Evolutionary conservation across 2,797 vertebrate genomes (phyloP), one percentile per base, ranked within the genome.

Genomic region (Decapterus maruadsi): DNA sequence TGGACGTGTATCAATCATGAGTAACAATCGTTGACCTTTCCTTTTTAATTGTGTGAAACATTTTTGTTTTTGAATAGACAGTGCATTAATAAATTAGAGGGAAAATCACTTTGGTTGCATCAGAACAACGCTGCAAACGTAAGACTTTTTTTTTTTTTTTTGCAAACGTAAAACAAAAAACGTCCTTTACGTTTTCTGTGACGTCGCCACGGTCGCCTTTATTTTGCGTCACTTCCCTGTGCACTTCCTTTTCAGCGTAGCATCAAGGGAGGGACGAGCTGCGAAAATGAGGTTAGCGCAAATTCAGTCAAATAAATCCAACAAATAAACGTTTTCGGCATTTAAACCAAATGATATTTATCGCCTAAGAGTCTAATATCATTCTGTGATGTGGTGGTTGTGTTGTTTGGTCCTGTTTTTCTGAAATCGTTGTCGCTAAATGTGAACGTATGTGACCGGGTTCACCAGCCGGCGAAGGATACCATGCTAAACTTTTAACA

Each of bases 241-340:
- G 0, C 0, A 31, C 86, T 86, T 93, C 93, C 94, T 95, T 95
- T 96, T 93, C 92, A 80, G 42, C 91, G 82, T 85, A 90, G 86
- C 77, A 29, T 55, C 90, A 66, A 73, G 63, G 43, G 82, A 83
- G 79, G 55, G 66, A 81, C 36, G 0, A 64, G 65, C 68, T 2
- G 71, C 72, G 1, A 92, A 92, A 80, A 96, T 96, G 95, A 96
- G 95, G 95, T 95, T 3, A 81, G 87, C 0, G 0, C 0, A 0
- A 1, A 20, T 46, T 68, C 58, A 0, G 0, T 8, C 0, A 29
- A 36, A 40, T 51, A 72, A 71, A 70, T 0, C 8, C 36, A 3
- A 31, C 1, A 72, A 55, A 3, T 0, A 0, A 0, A 19, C 0
- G 0, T 0, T 60, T 14, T 5, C 0, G 0, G 3, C 5, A 0